Evolutionary conservation across 2,888 invertebrate genomes (phyloP), one percentile per base, ranked within the genome.

Genomic region (Zaprionus obscuricornis): DNA sequence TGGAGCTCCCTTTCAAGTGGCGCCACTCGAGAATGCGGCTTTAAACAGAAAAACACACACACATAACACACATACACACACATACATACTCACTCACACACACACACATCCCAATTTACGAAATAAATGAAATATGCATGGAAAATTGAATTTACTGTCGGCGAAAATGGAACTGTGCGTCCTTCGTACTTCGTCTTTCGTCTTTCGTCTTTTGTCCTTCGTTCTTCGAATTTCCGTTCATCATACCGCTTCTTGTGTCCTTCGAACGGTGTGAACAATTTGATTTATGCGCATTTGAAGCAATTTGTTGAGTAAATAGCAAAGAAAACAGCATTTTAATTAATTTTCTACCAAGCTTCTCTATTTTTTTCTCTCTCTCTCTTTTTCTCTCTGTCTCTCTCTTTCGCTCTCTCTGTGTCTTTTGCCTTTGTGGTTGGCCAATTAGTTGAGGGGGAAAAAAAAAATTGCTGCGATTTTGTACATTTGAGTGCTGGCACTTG

Each of bases 261-360:
- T 55, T 81, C 42, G 77, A 73, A 70, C 66, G 70, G 85, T 84
- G 85, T 60, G 66, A 79, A 72, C 73, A 69, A 74, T 74, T 79
- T 81, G 85, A 81, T 81, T 81, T 81, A 81, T 81, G 81, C 84
- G 65, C 84, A 82, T 79, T 81, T 83, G 74, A 65, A 73, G 74
- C 76, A 84, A 81, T 81, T 85, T 76, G 81, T 71, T 81, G 76
- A 76, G 85, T 63, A 82, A 78, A 78, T 74, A 84, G 58, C 66
- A 78, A 83, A 63, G 63, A 75, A 58, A 75, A 52, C 63, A 66
- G 77, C 55, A 68, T 71, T 85, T 81, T 83, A 85, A 85, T 81
- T 85, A 85, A 83, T 77, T 67, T 76, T 82, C 34, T 34, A 34
- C 22, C 49, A 39, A 42, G 36, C 40, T 7, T 24, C 7, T 7